Evolutionary conservation across 2,113 vertebrate species (phyloP).

Genomic region (Ptyas mucosa): DNA sequence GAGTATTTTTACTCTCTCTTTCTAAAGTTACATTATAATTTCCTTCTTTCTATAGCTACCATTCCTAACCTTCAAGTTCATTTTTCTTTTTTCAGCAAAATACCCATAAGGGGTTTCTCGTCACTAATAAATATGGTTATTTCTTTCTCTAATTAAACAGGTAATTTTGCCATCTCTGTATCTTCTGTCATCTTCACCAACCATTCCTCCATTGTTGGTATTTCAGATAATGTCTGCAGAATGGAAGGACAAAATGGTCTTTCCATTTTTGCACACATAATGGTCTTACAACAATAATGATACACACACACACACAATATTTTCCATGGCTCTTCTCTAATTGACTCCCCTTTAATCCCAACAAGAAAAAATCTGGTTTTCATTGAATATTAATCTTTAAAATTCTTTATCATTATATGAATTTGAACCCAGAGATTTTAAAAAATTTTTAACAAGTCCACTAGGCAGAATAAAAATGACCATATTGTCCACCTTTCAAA

Average conservation of each 20-base stretch:
- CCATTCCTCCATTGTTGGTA: not conserved
- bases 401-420: not conserved
- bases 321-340: not conserved
- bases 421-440: not conserved
- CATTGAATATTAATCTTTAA: not conserved
- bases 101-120: not conserved
- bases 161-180: not conserved
- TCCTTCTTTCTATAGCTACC: not conserved
- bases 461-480: not conserved
- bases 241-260: not conserved
- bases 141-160: not conserved
- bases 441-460: not conserved
- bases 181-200: not conserved
- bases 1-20: too few species aligned
- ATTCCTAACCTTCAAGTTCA: not conserved
- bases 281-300: not conserved
- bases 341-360: not conserved
- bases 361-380: not conserved
- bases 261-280: not conserved
- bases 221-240: not conserved
- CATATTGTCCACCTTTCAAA: not conserved
- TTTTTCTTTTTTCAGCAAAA: not conserved
- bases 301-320: not conserved
- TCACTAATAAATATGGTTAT: not conserved
- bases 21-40: not conserved